Evolutionary conservation across 2,113 vertebrate genomes (phyloP).

Genomic region (Gasterosteus nipponicus): DNA sequence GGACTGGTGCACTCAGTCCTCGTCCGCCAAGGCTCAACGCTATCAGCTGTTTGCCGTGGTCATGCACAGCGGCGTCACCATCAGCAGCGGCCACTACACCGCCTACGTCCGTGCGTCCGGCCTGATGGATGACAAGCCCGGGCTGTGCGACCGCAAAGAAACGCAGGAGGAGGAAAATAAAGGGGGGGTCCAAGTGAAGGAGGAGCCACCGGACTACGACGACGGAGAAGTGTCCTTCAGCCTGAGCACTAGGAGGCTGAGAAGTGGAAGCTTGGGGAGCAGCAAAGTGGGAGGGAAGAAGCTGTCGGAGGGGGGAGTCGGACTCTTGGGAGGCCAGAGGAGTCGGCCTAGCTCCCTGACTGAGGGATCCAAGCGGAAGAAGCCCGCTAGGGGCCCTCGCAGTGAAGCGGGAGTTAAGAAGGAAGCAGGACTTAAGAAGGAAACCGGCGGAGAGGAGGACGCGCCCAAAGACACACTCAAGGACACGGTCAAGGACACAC

Average conservation of each 20-base stretch:
- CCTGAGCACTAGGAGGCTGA: slow-evolving; percentile 67
- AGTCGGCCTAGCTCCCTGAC: slow-evolving; percentile 78
- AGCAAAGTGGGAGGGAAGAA: slow-evolving; percentile 88
- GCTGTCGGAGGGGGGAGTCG: slow-evolving; percentile 84
- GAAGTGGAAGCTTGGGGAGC: not conserved
- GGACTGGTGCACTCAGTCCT: slow-evolving; percentile 93
- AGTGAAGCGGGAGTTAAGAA: slow-evolving; percentile 53
- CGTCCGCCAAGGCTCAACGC: slow-evolving; percentile 80
- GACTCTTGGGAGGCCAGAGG: slow-evolving; percentile 94
- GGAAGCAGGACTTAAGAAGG: slow-evolving; percentile 60
- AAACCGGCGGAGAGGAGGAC: slow-evolving; percentile 54
- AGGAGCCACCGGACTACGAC: slow-evolving; percentile 78
- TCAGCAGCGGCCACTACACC: slow-evolving; percentile 97
- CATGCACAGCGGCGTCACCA: slow-evolving; percentile 98
- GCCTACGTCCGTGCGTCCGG: slow-evolving; percentile 90
- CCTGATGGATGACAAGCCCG: slow-evolving; percentile 79
- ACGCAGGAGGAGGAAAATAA: slow-evolving; percentile 36
- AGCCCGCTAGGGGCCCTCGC: slow-evolving; percentile 52
- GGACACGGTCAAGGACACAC: too few relatives aligned
- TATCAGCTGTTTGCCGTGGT: slow-evolving; percentile 95
- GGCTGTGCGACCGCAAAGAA: slow-evolving; percentile 65
- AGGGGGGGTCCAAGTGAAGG: slow-evolving; percentile 72
- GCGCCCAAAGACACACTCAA: not conserved
- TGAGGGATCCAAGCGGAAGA: slow-evolving; percentile 75
- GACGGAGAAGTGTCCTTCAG: slow-evolving; percentile 88